phyloP scores from a whole-genome alignment of 2,888 invertebrate species.

The Pheosia tremula region DNA sequence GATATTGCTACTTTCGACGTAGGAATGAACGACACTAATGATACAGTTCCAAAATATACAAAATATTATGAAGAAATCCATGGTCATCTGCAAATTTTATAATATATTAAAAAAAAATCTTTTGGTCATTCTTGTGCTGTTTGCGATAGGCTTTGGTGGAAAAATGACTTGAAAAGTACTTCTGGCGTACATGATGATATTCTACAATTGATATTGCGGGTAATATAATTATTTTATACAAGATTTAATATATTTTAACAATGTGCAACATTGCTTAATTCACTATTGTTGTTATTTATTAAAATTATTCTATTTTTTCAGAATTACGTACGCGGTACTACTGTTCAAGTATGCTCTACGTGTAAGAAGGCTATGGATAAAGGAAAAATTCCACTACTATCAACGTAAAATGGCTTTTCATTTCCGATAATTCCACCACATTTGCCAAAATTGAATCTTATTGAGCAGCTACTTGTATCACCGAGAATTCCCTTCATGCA shows the following conservation, averaged over 20 bases:
- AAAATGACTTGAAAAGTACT: conserved; percentile 25
- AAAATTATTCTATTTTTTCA: neutral
- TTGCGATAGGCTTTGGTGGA: conserved; percentile 36
- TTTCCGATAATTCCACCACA: conserved; percentile 40
- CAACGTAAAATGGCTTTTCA: conserved; percentile 40
- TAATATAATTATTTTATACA: too few relatives aligned
- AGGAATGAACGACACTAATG: too few relatives aligned
- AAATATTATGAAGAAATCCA: too few relatives aligned
- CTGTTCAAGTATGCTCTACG: conserved; percentile 31
- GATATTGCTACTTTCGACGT: too few relatives aligned
- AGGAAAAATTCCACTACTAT: conserved; percentile 24
- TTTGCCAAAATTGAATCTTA: conserved; percentile 36
- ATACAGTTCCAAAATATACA: too few relatives aligned
- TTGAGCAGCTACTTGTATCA: conserved; percentile 39
- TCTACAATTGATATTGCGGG: too few relatives aligned
- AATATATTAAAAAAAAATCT: conserved; percentile 6
- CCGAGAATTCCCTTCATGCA: conserved; percentile 46
- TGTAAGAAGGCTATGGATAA: conserved; percentile 31
- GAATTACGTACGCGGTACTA: conserved; percentile 11
- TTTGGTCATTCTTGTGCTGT: conserved; percentile 32
- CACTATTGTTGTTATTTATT: too few relatives aligned
- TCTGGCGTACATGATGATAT: too few relatives aligned
- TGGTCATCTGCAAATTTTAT: too few relatives aligned
- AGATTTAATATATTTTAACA: too few relatives aligned
- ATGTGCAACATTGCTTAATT: conserved; percentile 15